Base-by-base conservation (phyloP, 2,797 vertebrate species). In the Lagorchestes hirsutus region DNA sequence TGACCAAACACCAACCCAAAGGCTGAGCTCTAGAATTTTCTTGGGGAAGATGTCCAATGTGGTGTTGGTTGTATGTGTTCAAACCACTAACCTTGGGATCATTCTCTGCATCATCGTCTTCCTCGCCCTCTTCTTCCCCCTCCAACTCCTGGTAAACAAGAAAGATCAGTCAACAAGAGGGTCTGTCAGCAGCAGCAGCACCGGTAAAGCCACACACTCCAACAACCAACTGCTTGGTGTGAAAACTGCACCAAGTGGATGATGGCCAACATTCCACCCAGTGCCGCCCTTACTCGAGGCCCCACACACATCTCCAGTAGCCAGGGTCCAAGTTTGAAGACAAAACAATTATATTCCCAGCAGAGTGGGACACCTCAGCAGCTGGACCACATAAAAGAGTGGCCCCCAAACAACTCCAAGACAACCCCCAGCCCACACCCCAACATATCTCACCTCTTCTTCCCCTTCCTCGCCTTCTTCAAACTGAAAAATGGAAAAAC, bases 401-500 rank as follows among this genome's bases (percentile, higher is more conserved):
- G 40, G 22, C 8, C n/a, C 40, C 74, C 24, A 87, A 50, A 14
- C 34, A 14, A 67, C 16, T 16, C 57, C 28, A 11, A 92, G 10
- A 31, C 18, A 12, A 54, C 90, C 58, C 1, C 54, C 55, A 2
- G 10, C 0, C 0, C 16, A 6, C 2, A 0, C 62, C 40, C 1
- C 5, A 1, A 8, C 10, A 95, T 74, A 91, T 97, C 99, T 98
- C 96, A 99, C 99, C 99, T 99, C 99, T 98, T 99, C 99, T 97
- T 99, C 99, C 96, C 99, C 99, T 98, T 99, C 99, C 97, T 99
- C 99, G 40, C 99, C 98, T 97, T 99, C 99, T 98, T 99, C 99
- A 99, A 99, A 99, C 99, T 99, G 98, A 90, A 99, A 97, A 93
- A 92, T 94, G 50, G 67, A 93, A 96, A n/a, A 94, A 59, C 1